phyloP scores from a whole-genome alignment of 2,888 invertebrate species.

The Dolomedes plantarius region DNA sequence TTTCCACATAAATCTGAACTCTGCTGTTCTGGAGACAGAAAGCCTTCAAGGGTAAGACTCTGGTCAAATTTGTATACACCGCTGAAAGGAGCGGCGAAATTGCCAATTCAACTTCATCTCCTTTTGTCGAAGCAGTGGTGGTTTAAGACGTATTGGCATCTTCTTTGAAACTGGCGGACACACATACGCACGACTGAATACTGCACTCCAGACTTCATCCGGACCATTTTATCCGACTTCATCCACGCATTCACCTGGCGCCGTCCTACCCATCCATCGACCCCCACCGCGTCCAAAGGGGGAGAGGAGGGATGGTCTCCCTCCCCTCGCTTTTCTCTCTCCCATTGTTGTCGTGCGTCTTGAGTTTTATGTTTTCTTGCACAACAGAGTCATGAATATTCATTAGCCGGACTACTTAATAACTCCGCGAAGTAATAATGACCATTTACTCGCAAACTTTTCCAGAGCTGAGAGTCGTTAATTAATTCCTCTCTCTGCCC shows the following conservation, averaged over 20 bases:
- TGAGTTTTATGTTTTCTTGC: conserved; percentile 6
- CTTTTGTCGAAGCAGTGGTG: too few species aligned
- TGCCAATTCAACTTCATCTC: too few species aligned
- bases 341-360: background rate
- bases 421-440: conserved; percentile 12
- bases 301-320: background rate
- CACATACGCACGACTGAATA: too few species aligned
- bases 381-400: conserved; percentile 6
- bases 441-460: conserved; percentile 14
- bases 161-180: too few species aligned
- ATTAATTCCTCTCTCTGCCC: conserved; percentile 8
- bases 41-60: too few species aligned
- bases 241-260: background rate
- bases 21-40: too few species aligned
- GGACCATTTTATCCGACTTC: background rate
- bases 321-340: background rate
- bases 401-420: conserved; percentile 11
- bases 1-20: too few species aligned
- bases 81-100: too few species aligned
- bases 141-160: too few species aligned
- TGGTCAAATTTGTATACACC: too few species aligned
- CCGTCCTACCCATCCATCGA: background rate
- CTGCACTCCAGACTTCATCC: background rate
- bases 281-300: background rate
- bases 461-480: conserved; percentile 3